Conservation (phyloP, 2,113 vertebrate genomes). For the Conger conger region DNA sequence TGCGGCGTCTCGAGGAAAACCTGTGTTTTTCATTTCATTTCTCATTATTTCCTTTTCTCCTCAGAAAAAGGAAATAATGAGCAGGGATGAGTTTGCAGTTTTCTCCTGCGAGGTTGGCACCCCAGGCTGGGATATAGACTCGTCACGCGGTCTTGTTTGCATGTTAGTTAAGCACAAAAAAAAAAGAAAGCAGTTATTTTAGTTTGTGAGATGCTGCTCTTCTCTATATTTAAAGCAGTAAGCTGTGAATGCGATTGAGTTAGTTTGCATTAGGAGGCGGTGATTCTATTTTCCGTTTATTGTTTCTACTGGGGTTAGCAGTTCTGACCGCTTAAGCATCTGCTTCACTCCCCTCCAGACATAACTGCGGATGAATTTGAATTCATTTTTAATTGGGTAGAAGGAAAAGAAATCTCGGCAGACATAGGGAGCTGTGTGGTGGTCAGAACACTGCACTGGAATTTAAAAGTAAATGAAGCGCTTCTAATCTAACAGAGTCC, state of each 20-base stretch:
- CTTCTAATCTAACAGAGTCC: too few species aligned
- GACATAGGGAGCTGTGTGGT: background rate
- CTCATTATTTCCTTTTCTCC: too few species aligned
- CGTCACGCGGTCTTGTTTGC: slow-evolving; percentile 24
- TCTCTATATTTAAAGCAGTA: slow-evolving; percentile 17
- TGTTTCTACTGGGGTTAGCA: slow-evolving; percentile 17
- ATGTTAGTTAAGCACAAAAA: slow-evolving; percentile 22
- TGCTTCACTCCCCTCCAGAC: slow-evolving; percentile 1
- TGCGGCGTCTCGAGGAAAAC: background rate
- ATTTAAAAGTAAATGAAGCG: too few species aligned
- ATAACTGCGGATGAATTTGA: slow-evolving; percentile 23
- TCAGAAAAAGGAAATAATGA: background rate
- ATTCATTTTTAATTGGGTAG: slow-evolving; percentile 20
- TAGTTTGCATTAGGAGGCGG: slow-evolving; percentile 19
- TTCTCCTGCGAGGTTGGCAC: background rate
- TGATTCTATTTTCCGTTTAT: slow-evolving; percentile 22
- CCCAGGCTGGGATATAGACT: slow-evolving; percentile 23
- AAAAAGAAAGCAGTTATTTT: slow-evolving; percentile 6
- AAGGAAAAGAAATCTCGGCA: background rate
- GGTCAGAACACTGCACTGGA: too few species aligned
- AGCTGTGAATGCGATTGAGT: slow-evolving; percentile 22
- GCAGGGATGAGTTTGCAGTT: background rate
- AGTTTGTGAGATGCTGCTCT: slow-evolving; percentile 35
- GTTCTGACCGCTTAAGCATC: background rate
- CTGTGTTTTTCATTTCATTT: background rate